A percentile compares a stretch with the other conserved stretches of the same genome.
Conservation (phyloP, 64 coral and sea anemone species). For the Dendronephthya gigantea region DNA sequence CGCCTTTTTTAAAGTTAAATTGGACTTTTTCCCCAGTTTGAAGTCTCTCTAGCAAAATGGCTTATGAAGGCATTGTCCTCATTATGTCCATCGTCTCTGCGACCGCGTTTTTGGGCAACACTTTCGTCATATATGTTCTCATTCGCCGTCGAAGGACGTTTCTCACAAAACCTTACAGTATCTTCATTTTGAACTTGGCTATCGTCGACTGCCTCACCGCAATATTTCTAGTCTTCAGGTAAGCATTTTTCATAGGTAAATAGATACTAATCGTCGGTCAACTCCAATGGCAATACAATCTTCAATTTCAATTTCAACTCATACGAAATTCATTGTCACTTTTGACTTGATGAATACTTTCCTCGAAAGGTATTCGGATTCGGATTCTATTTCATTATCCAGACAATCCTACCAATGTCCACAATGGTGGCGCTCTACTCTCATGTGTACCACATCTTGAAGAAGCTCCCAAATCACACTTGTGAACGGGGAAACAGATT, state of each 20-base stretch:
- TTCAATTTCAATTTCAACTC: too few species aligned
- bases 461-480: background rate
- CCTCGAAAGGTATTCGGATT: too few species aligned
- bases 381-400: too few species aligned
- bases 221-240: background rate
- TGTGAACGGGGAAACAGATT: background rate
- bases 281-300: too few species aligned
- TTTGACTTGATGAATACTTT: too few species aligned
- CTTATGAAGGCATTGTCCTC: background rate
- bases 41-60: background rate
- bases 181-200: slow-evolving; percentile 6
- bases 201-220: background rate
- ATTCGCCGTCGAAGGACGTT: background rate
- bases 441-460: background rate
- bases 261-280: too few species aligned
- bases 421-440: background rate
- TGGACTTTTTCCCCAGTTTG: too few species aligned
- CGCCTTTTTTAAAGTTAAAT: background rate
- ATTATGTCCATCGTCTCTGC: background rate
- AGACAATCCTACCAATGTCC: background rate
- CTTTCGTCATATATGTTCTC: background rate
- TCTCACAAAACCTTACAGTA: background rate
- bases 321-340: too few species aligned
- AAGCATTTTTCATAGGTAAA: background rate
- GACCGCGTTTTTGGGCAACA: background rate